phyloP scores from a whole-genome alignment of 2,888 invertebrate genomes.

The Amphipoea lucens region DNA sequence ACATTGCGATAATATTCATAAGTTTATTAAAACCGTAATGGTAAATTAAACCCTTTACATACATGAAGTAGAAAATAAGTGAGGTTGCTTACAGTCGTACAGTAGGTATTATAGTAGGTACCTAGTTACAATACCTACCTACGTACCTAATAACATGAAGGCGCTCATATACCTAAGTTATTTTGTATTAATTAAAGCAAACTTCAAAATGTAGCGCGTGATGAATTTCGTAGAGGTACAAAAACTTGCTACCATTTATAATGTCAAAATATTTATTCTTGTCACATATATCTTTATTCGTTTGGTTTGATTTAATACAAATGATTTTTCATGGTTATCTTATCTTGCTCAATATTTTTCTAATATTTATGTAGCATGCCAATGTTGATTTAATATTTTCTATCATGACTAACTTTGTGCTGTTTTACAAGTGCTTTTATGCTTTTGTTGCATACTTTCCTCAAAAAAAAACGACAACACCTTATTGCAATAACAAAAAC shows the following conservation, averaged over 20 bases:
- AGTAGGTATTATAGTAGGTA: background rate
- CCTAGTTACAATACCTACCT: background rate
- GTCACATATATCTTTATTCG: conserved; percentile 27
- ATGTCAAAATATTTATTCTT: conserved; percentile 49
- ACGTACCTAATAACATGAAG: conserved; percentile 15
- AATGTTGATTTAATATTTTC: conserved; percentile 19
- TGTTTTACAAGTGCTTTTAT: background rate
- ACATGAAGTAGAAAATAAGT: conserved; percentile 36
- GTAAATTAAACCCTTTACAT: conserved; percentile 48
- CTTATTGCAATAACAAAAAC: conserved; percentile 19
- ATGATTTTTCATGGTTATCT: conserved; percentile 25
- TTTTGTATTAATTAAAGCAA: conserved; percentile 28
- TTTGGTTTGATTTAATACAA: conserved; percentile 30
- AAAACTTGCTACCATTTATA: conserved; percentile 33
- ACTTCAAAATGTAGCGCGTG: conserved; percentile 24
- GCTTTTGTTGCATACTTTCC: background rate
- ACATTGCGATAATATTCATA: conserved; percentile 73
- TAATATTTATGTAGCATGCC: conserved; percentile 7
- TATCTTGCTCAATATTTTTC: conserved; percentile 11
- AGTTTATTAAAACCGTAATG: conserved; percentile 69
- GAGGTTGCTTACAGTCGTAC: conserved; percentile 15
- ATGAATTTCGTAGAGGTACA: conserved; percentile 36
- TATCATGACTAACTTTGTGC: background rate
- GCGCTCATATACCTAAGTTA: conserved; percentile 15
- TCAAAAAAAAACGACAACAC: background rate